Evolutionary conservation across 1,140 invertebrate genomes (phyloP), one percentile per base, ranked within the genome.

Genomic region (Plodia interpunctella): DNA sequence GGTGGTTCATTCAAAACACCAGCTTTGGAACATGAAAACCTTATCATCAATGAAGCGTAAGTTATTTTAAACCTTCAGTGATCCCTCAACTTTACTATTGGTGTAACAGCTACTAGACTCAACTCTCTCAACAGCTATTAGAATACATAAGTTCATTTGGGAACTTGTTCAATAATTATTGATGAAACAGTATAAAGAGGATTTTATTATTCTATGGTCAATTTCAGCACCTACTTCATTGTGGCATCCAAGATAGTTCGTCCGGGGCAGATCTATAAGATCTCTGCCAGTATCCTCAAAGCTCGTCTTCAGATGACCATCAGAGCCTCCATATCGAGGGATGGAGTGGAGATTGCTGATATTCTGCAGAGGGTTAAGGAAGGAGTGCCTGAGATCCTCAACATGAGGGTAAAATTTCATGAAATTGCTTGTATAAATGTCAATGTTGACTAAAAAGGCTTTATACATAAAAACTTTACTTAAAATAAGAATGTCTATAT

Each of bases 241-340:
- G 94, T 97, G 15, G 95, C 96, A 2, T 97, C 96, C 13, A 91
- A 92, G 56, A 94, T 97, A 92, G 94, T 98, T 1, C 91, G 97
- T 18, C 96, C 97, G 0, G 95, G 95, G 2, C 95, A 97, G 70
- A 92, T 97, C 8, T 98, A 97, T 78, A 92, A 95, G 66, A 92
- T 97, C 0, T 93, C 93, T 0, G 96, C 96, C 0, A 95, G 94
- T 51, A 93, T 98, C 32, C 89, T 97, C 13, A 91, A 93, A 64
- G 93, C 93, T 4, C 91, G 92, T 10, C 86, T 94, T 52, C 94
- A 95, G 5, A 93, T 97, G 72, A 94, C 93, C 3, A 94, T 98
- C 0, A 90, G 95, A 59, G 94, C 96, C 0, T 95, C 96, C 11
- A 95, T 98, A 61, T 94, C 95, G 63, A 91, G 95, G 62, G 95